Evolutionary conservation across 2,888 invertebrate species (phyloP).

Genomic region (Stenoptilia bipunctidactyla): DNA sequence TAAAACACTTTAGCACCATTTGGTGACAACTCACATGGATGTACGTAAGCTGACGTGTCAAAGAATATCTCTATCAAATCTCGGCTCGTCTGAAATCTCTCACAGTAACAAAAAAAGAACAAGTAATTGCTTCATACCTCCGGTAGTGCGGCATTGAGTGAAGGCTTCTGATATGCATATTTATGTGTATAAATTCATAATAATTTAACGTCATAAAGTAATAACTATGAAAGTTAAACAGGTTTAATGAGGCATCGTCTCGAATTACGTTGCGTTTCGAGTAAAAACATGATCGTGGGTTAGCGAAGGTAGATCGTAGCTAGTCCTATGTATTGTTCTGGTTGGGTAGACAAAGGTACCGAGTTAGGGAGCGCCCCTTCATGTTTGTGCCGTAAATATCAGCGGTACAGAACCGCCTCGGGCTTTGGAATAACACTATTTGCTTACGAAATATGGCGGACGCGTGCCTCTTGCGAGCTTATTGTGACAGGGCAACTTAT

Average conservation of each 20-base stretch:
- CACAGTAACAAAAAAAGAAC: not conserved
- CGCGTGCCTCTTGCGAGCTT: conserved; percentile 6
- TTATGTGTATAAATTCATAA: conserved; percentile 4
- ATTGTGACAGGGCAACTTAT: too few species aligned
- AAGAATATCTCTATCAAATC: conserved; percentile 35
- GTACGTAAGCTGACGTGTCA: conserved; percentile 47
- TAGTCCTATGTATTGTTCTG: conserved; percentile 33
- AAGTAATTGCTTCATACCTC: not conserved
- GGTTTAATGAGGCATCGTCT: conserved; percentile 43
- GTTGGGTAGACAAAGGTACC: conserved; percentile 30
- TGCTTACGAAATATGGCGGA: conserved; percentile 17
- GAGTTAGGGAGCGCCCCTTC: conserved; percentile 22
- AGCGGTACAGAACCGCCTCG: conserved; percentile 2
- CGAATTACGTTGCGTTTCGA: conserved; percentile 25
- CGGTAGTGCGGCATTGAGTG: conserved; percentile 13
- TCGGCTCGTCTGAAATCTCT: conserved; percentile 15
- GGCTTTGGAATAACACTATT: conserved; percentile 7
- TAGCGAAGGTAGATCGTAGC: not conserved
- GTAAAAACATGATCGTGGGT: not conserved
- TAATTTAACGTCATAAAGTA: conserved; percentile 47
- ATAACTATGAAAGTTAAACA: conserved; percentile 41
- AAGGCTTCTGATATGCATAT: conserved; percentile 17
- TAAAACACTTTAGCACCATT: conserved; percentile 50
- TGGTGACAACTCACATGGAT: conserved; percentile 47
- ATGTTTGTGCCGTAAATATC: conserved; percentile 18